A percentile compares a stretch with the other conserved stretches of the same genome.
Conservation (phyloP, 2,797 vertebrate species). For the Podarcis lilfordi region DNA sequence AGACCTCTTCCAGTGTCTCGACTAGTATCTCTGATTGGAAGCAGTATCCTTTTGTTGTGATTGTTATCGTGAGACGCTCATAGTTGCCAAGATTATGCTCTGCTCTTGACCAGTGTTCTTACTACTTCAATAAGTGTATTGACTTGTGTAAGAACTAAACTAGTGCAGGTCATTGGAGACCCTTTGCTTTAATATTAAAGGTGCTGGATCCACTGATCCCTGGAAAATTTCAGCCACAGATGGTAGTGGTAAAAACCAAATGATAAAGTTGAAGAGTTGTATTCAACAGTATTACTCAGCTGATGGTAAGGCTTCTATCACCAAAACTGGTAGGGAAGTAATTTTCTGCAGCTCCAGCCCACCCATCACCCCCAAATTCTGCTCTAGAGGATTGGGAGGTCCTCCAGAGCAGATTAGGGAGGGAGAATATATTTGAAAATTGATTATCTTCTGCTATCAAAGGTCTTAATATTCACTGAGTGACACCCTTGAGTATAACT, state of each 20-base stretch:
- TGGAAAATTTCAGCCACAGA: background rate
- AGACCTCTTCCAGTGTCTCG: slow-evolving; percentile 94
- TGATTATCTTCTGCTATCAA: too few species aligned
- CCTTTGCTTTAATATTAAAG: background rate
- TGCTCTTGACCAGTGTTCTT: background rate
- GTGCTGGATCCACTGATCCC: background rate
- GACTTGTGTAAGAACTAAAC: background rate
- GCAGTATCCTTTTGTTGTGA: slow-evolving; percentile 91
- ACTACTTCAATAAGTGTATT: background rate
- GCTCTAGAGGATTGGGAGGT: too few species aligned
- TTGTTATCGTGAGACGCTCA: background rate
- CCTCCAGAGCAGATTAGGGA: too few species aligned
- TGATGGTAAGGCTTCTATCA: too few species aligned
- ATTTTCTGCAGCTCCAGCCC: too few species aligned
- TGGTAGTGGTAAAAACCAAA: background rate
- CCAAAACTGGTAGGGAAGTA: too few species aligned
- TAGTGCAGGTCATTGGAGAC: background rate
- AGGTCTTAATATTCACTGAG: too few species aligned
- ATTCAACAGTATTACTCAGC: too few species aligned
- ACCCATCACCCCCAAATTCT: too few species aligned
- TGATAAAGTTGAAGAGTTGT: background rate
- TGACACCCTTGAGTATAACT: background rate
- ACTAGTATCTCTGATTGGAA: slow-evolving; percentile 94
- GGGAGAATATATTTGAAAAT: too few species aligned
- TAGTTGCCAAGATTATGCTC: background rate